Base-by-base conservation (phyloP, 1,140 invertebrate species). In the Hylaeus anthracinus region DNA sequence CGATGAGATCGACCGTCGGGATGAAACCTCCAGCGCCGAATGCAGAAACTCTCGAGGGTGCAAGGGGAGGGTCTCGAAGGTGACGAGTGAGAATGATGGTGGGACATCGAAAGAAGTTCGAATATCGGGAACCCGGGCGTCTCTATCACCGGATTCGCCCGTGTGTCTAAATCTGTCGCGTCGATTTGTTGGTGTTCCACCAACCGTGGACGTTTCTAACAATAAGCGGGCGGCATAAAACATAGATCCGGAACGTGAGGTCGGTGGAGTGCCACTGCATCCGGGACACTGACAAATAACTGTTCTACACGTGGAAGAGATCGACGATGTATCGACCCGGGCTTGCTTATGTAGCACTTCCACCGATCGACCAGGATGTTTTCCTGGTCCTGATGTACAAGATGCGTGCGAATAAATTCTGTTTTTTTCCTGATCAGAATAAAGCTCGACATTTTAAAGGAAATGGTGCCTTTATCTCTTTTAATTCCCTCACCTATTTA, bases 181-280 rank as follows among this genome's bases (percentile, higher is more conserved):
- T 56, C n/a, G 58, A 70, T 53, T 61, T 48, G 66, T 70, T 39
- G 15, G 8, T 45, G 4, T 51, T 45, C n/a, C 65, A 15, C 64
- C 43, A 48, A 65, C 37, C 64, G 64, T 45, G 55, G 43, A 69
- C 64, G 9, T 61, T 43, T 8, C 45, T n/a, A 58, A 53, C 75
- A 77, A 70, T 77, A 70, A 77, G 66, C 66, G 55, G 9, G 26
- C 26, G 45, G 15, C 45, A 77, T 61, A 71, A 77, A 77, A 77
- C 75, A 77, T 37, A 43, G 66, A 70, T 70, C n/a, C 14, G 65
- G 26, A 60, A 41, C 45, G 74, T 12, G 56, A 43, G 55, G 41
- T 69, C 9, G 74, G 39, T 9, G 1, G 64, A 63, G 26, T 51
- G 56, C 45, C 56, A 37, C 51, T 48, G 26, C 43, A 60, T 48